Percentiles rank a stretch among this genome's conserved stretches.
Conservation (phyloP, 2,113 vertebrate genomes). For the Phylloscopus trochilus region DNA sequence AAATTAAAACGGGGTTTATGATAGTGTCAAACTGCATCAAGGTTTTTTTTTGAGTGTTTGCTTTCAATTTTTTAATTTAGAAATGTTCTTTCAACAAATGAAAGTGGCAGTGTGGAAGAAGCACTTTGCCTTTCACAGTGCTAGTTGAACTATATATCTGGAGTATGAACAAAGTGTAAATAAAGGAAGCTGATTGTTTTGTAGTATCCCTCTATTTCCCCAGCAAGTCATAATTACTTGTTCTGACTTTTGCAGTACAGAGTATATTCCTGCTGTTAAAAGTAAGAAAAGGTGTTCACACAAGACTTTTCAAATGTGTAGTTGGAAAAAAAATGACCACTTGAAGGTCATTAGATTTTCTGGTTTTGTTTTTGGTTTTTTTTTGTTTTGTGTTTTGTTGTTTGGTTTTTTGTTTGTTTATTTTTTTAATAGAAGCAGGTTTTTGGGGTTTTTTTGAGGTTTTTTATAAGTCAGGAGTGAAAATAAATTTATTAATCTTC, state of each 20-base stretch:
- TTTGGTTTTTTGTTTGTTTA: too few species aligned
- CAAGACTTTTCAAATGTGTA: background rate
- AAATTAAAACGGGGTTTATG: background rate
- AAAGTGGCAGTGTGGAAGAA: background rate
- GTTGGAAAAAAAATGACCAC: background rate
- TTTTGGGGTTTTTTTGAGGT: too few species aligned
- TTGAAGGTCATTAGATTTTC: background rate
- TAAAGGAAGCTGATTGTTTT: slow-evolving; percentile 57
- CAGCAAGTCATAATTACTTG: slow-evolving; percentile 43
- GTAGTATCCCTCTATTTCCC: slow-evolving; percentile 41
- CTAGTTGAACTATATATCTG: background rate
- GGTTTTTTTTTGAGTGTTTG: background rate
- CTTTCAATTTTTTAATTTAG: slow-evolving; percentile 20
- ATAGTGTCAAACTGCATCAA: background rate
- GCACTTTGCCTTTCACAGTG: background rate
- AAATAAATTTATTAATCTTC: background rate
- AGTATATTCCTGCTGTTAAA: background rate
- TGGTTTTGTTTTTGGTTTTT: background rate
- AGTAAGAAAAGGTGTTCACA: background rate
- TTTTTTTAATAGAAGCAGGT: background rate
- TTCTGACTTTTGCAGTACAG: background rate
- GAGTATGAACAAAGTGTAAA: background rate
- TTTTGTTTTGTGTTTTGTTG: background rate
- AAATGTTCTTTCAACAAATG: slow-evolving; percentile 24
- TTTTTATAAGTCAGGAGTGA: background rate